Evolutionary conservation across 2,888 invertebrate species (phyloP).

Genomic region (Drosophila longiperda): DNA sequence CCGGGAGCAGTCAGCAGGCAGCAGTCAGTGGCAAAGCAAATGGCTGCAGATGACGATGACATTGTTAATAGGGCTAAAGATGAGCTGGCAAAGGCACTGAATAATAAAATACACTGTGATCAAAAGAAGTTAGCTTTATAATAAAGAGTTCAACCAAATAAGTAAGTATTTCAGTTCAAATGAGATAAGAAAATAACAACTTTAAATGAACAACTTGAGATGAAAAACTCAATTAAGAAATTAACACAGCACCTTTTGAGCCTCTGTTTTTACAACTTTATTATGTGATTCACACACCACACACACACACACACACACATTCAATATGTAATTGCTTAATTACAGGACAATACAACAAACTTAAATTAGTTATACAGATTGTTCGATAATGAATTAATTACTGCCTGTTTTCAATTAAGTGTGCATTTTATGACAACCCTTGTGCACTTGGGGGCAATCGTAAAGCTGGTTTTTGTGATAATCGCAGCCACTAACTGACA

Average conservation of each 20-base stretch:
- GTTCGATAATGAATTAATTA: constrained; percentile 59
- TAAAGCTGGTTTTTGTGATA: constrained; percentile 46
- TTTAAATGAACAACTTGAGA: neutral
- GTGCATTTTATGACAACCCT: constrained; percentile 38
- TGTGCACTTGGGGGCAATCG: neutral
- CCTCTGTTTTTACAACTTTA: neutral
- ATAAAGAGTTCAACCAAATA: neutral
- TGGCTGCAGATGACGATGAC: constrained; percentile 73
- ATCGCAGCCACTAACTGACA: constrained; percentile 68
- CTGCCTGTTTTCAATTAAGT: constrained; percentile 49
- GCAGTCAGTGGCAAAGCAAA: constrained; percentile 45
- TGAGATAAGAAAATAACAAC: neutral
- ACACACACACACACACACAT: neutral
- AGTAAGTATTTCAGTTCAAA: neutral
- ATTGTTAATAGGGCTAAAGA: constrained; percentile 66
- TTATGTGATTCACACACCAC: constrained; percentile 6
- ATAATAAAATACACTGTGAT: constrained; percentile 32
- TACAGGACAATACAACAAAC: constrained; percentile 10
- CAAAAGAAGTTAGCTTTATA: neutral
- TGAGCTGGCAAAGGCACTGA: constrained; percentile 36
- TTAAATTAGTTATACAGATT: constrained; percentile 36
- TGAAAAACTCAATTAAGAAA: neutral
- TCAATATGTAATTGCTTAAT: constrained; percentile 11
- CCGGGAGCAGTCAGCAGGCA: neutral
- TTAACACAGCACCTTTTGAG: neutral